Conservation (phyloP, 2,113 vertebrate species). For the Hemiprocne comata region DNA sequence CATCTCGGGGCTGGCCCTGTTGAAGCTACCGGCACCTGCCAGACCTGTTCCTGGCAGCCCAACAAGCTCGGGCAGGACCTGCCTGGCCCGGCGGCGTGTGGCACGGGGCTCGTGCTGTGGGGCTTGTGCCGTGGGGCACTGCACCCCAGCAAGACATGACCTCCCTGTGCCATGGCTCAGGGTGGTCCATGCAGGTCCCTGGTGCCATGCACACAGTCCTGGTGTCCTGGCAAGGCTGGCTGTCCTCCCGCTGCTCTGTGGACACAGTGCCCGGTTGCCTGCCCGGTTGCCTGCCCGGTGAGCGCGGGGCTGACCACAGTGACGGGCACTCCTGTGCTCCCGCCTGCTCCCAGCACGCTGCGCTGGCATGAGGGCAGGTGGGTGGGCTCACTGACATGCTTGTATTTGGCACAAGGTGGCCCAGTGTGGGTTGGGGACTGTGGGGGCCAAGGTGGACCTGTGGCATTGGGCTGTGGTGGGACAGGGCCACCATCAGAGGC, state of each 20-base stretch:
- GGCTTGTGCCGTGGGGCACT: background rate
- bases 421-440: background rate
- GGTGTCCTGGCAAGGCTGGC: background rate
- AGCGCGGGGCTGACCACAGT: background rate
- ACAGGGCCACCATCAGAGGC: accelerated
- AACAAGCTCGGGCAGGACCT: conserved; percentile 40
- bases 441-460: accelerated
- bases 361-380: accelerated
- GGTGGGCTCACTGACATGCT: background rate
- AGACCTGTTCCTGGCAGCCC: background rate
- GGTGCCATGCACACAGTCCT: accelerated
- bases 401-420: accelerated
- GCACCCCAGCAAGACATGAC: accelerated
- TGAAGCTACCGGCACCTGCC: background rate
- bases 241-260: background rate
- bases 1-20: background rate
- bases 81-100: background rate
- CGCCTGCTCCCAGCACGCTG: accelerated
- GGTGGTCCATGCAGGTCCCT: accelerated
- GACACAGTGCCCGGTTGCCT: accelerated
- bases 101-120: background rate
- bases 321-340: background rate
- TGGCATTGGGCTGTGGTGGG: accelerated
- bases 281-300: background rate
- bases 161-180: accelerated